These are phyloP conservation scores for Berghia stephanieae DNA, from an alignment of 1,140 invertebrate species.

Conservation along the genomic window DNA sequence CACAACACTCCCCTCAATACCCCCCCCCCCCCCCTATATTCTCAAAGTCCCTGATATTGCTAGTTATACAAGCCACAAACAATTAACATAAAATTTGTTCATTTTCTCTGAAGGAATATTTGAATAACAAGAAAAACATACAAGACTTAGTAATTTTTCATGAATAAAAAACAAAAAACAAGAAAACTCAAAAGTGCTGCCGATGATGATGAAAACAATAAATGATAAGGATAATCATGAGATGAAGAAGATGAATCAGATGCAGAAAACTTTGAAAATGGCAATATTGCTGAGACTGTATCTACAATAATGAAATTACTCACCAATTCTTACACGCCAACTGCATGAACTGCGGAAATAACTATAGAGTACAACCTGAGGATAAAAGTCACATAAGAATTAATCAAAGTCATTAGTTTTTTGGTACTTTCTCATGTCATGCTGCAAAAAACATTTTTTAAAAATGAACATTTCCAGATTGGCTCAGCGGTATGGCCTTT, in stretches of 20 bases:
- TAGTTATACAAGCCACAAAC: background rate
- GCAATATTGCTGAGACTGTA: background rate
- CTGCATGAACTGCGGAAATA: conserved; percentile 93
- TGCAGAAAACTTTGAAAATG: background rate
- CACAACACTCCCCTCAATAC: too few relatives aligned
- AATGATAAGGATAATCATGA: background rate
- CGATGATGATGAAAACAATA: background rate
- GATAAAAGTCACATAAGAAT: conserved; percentile 20
- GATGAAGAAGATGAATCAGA: too few relatives aligned
- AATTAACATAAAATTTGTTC: too few relatives aligned
- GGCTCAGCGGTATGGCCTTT: too few relatives aligned
- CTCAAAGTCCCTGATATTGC: too few relatives aligned
- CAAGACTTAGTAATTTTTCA: background rate
- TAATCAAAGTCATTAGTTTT: background rate
- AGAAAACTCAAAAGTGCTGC: background rate
- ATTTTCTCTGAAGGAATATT: too few relatives aligned
- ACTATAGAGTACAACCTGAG: conserved; percentile 85
- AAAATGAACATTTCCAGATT: too few relatives aligned
- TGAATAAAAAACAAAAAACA: background rate
- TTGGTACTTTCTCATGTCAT: too few relatives aligned
- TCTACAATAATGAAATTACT: conserved; percentile 39
- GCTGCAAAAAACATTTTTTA: too few relatives aligned
- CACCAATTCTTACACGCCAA: conserved; percentile 88
- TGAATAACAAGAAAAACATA: too few relatives aligned
- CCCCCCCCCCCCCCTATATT: too few relatives aligned